Conservation (phyloP, 2,888 invertebrate species). For the Matsumyia berberina region DNA sequence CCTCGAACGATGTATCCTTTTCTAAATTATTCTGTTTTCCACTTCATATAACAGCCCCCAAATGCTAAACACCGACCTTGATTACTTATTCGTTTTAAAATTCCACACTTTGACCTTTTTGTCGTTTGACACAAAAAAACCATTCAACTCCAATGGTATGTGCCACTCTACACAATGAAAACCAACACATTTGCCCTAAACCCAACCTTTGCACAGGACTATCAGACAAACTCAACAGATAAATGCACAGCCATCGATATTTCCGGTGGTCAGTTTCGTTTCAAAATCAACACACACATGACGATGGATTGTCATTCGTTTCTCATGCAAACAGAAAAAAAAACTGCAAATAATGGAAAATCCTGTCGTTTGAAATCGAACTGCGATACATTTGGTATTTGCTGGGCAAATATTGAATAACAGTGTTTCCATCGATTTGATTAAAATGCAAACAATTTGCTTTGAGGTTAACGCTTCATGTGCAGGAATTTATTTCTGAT, state of each 20-base stretch:
- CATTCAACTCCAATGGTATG: too few species aligned
- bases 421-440: conserved; percentile 49
- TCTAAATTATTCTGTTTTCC: too few species aligned
- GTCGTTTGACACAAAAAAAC: too few species aligned
- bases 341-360: not conserved
- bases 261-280: not conserved
- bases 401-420: conserved; percentile 37
- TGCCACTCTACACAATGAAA: not conserved
- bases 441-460: conserved; percentile 43
- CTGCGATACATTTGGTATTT: not conserved
- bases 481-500: too few species aligned
- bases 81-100: too few species aligned
- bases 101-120: too few species aligned
- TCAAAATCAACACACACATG: not conserved
- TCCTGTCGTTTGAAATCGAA: not conserved
- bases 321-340: not conserved
- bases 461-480: conserved; percentile 38
- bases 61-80: too few species aligned
- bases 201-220: not conserved
- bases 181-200: not conserved
- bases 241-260: not conserved
- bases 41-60: too few species aligned
- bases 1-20: too few species aligned
- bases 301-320: not conserved
- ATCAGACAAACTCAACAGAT: not conserved